phyloP scores from a whole-genome alignment of 2,113 vertebrate species.

The Cheilinus undulatus region DNA sequence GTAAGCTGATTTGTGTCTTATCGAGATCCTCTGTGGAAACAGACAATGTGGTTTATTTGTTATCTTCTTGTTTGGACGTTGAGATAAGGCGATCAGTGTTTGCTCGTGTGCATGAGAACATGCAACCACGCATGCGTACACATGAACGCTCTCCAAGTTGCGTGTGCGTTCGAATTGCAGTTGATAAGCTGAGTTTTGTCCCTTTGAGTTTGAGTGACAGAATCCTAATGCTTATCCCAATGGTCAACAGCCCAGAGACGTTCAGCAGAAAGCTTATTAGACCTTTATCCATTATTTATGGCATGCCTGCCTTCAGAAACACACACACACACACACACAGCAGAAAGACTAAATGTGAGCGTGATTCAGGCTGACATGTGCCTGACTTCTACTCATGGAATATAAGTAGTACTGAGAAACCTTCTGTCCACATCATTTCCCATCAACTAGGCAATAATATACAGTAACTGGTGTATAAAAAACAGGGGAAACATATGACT shows the following conservation, averaged over 20 bases:
- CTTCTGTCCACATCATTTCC: slow-evolving; percentile 31
- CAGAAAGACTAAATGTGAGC: slow-evolving; percentile 15
- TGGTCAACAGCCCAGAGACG: slow-evolving; percentile 71
- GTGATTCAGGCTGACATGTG: slow-evolving; percentile 30
- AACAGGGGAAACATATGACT: too few relatives aligned
- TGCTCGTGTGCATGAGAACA: background rate
- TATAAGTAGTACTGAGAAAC: slow-evolving; percentile 47
- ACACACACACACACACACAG: slow-evolving; percentile 18
- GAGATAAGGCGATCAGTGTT: slow-evolving; percentile 71
- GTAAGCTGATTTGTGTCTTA: slow-evolving; percentile 76
- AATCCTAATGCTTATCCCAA: slow-evolving; percentile 66
- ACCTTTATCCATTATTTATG: slow-evolving; percentile 71
- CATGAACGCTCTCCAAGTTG: background rate
- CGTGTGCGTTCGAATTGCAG: background rate
- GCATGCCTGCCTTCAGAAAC: slow-evolving; percentile 7
- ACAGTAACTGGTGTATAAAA: slow-evolving; percentile 7
- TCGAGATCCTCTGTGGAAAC: slow-evolving; percentile 73
- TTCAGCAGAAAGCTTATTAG: slow-evolving; percentile 65
- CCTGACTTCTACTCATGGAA: slow-evolving; percentile 38
- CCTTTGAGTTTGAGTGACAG: slow-evolving; percentile 66
- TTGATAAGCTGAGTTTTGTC: slow-evolving; percentile 58
- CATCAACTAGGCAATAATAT: slow-evolving; percentile 11
- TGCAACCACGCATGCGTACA: background rate
- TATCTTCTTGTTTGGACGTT: slow-evolving; percentile 73
- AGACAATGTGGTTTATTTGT: slow-evolving; percentile 74